Conservation (phyloP, 2,888 invertebrate species). For the Odiellus spinosus region DNA sequence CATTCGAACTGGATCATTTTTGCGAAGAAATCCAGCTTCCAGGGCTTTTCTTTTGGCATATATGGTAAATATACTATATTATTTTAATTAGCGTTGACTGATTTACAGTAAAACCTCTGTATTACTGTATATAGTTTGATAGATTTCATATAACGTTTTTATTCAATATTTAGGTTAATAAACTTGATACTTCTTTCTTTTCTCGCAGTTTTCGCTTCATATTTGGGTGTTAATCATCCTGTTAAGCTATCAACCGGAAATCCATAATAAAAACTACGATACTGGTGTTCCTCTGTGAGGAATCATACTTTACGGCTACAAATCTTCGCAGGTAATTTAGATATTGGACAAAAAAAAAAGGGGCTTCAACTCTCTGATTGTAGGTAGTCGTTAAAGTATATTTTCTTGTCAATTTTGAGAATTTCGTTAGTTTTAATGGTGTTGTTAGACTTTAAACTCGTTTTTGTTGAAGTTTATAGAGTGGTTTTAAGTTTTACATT, state of each 20-base stretch:
- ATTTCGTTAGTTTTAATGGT: too few relatives aligned
- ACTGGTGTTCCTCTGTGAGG: too few relatives aligned
- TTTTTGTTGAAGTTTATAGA: too few relatives aligned
- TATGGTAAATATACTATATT: conserved; percentile 39
- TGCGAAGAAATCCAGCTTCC: conserved; percentile 63
- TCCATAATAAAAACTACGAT: conserved; percentile 25
- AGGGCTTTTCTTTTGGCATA: conserved; percentile 67
- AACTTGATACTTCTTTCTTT: conserved; percentile 1
- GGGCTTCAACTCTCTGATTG: too few relatives aligned
- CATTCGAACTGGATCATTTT: conserved; percentile 56
- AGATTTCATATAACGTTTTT: not conserved
- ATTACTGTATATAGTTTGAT: not conserved
- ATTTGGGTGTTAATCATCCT: conserved; percentile 66
- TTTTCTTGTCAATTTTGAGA: too few relatives aligned
- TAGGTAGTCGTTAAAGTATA: too few relatives aligned
- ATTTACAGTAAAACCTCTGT: too few relatives aligned
- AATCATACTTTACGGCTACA: too few relatives aligned
- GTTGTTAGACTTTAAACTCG: too few relatives aligned
- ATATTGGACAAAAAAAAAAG: too few relatives aligned
- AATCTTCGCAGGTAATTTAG: too few relatives aligned
- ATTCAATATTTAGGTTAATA: not conserved
- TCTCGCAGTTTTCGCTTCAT: conserved; percentile 50
- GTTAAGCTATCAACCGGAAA: conserved; percentile 50
- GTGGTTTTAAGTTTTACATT: too few relatives aligned
- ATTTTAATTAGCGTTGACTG: conserved; percentile 19